A percentile compares a stretch with the other conserved stretches of the same genome.
Evolutionary conservation across 2,888 invertebrate species (phyloP).

Genomic region (Polietes domitor): DNA sequence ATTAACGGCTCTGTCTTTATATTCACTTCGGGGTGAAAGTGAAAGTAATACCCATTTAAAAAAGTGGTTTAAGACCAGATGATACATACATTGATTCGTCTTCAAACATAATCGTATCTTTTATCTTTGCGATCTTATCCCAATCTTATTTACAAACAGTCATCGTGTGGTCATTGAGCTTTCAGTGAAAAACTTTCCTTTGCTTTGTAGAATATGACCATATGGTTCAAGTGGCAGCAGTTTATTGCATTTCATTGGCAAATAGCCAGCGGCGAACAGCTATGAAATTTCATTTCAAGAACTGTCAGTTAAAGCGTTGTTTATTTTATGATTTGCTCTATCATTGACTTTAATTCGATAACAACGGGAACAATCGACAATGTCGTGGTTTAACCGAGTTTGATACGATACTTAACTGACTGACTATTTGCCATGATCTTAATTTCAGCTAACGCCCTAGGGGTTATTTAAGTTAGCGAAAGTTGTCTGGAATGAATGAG

Average conservation of each 20-base stretch:
- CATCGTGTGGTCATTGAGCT: not conserved
- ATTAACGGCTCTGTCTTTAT: too few species aligned
- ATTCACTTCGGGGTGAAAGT: not conserved
- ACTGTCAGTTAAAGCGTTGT: not conserved
- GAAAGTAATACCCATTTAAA: not conserved
- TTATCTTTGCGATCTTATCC: not conserved
- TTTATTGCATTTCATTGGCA: not conserved
- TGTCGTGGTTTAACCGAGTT: not conserved
- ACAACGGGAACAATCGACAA: slow-evolving; percentile 3
- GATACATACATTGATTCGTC: not conserved
- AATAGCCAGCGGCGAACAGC: not conserved
- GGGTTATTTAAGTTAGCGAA: slow-evolving; percentile 45
- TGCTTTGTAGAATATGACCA: not conserved
- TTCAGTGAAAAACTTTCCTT: not conserved
- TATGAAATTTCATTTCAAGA: slow-evolving; percentile 22
- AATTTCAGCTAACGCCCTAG: slow-evolving; percentile 43
- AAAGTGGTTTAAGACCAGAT: too few species aligned
- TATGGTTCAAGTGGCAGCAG: not conserved
- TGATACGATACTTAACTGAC: not conserved
- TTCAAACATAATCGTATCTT: not conserved
- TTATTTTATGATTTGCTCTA: slow-evolving; percentile 1
- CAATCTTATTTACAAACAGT: not conserved
- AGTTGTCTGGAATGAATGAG: slow-evolving; percentile 41
- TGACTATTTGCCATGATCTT: not conserved
- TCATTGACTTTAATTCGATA: slow-evolving; percentile 18